phyloP scores from a whole-genome alignment of 1,140 invertebrate genomes.

The Procambarus clarkii region DNA sequence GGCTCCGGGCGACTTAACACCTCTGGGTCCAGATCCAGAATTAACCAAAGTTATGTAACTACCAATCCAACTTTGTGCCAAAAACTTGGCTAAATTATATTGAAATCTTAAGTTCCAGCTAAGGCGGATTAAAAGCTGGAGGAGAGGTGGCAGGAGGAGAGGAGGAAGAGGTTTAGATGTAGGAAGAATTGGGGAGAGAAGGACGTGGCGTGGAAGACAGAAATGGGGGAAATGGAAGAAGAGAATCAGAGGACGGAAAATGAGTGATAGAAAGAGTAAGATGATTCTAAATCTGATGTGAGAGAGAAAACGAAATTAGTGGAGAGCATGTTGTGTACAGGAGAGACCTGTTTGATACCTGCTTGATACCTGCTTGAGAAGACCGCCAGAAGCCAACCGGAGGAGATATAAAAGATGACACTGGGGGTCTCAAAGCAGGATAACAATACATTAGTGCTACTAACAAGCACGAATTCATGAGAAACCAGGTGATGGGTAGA shows the following conservation, averaged over 20 bases:
- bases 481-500: too few species aligned
- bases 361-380: too few species aligned
- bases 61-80: slow-evolving; percentile 26
- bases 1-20: background rate
- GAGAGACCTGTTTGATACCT: too few species aligned
- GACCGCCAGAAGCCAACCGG: too few species aligned
- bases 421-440: too few species aligned
- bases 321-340: too few species aligned
- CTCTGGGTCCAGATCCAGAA: slow-evolving; percentile 2
- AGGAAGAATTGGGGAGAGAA: background rate
- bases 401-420: too few species aligned
- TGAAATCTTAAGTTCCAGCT: slow-evolving; percentile 37
- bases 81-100: slow-evolving; percentile 38
- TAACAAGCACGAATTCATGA: too few species aligned
- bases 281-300: too few species aligned
- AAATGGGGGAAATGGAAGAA: background rate
- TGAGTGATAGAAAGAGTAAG: background rate
- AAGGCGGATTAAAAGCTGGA: slow-evolving; percentile 30
- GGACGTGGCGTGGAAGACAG: background rate
- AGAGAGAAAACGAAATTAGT: background rate
- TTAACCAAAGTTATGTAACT: slow-evolving; percentile 34
- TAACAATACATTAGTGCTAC: too few species aligned
- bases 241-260: background rate
- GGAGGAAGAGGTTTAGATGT: background rate
- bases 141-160: background rate